phyloP scores from a whole-genome alignment of 2,113 vertebrate species.

The Muntiacus reevesi region DNA sequence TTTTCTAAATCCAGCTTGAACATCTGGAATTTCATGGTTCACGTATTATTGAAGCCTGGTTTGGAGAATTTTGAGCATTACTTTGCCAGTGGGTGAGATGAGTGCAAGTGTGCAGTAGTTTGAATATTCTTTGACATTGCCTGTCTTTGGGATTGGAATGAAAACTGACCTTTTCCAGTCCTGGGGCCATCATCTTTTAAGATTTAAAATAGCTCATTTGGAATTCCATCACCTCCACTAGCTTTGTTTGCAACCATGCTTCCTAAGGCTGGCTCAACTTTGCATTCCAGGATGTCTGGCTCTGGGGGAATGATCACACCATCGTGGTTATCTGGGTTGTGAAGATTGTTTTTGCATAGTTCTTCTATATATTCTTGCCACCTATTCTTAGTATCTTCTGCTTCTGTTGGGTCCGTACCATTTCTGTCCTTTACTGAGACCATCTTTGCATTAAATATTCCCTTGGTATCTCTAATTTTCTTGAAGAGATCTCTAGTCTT shows the following conservation, averaged over 20 bases:
- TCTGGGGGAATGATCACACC: neutral
- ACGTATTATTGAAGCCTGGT: accelerated
- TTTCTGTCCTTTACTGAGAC: neutral
- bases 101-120: neutral
- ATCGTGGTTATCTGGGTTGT: neutral
- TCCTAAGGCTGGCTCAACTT: neutral
- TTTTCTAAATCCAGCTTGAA: neutral
- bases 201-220: neutral
- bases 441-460: neutral
- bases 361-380: neutral
- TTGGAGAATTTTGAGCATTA: neutral
- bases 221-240: neutral
- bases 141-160: neutral
- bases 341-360: neutral
- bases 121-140: neutral
- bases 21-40: neutral
- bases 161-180: neutral
- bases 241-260: neutral
- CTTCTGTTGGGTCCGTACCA: neutral
- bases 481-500: neutral
- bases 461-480: neutral
- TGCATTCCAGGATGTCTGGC: neutral
- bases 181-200: neutral
- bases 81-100: neutral
- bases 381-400: neutral